Percentiles rank a stretch among this genome's conserved stretches.
These are phyloP conservation scores for Diarsia brunnea DNA, from an alignment of 2,888 invertebrate species.

Conservation along the genomic window DNA sequence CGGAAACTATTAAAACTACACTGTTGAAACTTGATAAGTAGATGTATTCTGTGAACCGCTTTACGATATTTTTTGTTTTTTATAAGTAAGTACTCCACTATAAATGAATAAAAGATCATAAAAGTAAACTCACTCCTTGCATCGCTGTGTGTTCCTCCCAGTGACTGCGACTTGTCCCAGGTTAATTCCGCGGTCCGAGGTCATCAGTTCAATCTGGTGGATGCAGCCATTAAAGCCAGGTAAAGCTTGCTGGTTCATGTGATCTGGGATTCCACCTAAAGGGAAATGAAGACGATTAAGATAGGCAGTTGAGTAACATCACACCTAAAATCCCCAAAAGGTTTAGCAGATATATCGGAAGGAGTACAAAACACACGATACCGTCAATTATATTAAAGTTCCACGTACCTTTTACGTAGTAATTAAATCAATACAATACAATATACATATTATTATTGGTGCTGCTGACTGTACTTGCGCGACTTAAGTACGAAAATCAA, in stretches of 20 bases:
- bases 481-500: too few species aligned
- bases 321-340: neutral
- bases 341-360: neutral
- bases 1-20: too few species aligned
- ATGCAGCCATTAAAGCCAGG: constrained; percentile 96
- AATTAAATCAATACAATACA: too few species aligned
- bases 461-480: too few species aligned
- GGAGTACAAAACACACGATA: too few species aligned
- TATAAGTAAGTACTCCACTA: too few species aligned
- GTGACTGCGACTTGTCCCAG: constrained; percentile 93
- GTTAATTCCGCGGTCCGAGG: constrained; percentile 91
- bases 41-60: too few species aligned
- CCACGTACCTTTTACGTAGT: too few species aligned
- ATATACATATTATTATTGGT: too few species aligned
- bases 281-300: constrained; percentile 5
- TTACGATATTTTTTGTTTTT: too few species aligned
- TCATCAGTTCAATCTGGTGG: constrained; percentile 94
- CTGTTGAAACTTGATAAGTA: too few species aligned
- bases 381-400: neutral
- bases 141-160: constrained; percentile 95
- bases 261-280: constrained; percentile 95
- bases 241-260: constrained; percentile 92
- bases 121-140: constrained; percentile 93
- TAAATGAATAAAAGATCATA: neutral
- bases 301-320: neutral